Conservation (phyloP, 2,113 vertebrate species). For the Ranitomeya variabilis region DNA sequence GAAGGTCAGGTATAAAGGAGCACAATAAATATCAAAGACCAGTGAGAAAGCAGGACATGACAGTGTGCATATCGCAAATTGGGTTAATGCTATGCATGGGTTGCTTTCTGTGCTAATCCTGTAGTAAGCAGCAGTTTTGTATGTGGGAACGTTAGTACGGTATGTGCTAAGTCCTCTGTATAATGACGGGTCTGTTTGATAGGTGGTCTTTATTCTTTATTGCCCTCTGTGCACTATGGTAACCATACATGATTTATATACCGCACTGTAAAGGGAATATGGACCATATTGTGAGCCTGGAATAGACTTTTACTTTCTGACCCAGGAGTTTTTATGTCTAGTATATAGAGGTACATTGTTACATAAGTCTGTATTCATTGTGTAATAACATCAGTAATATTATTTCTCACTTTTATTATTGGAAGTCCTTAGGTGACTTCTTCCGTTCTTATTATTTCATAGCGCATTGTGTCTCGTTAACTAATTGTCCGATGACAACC, state of each 20-base stretch:
- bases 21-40: no score
- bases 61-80: neutral
- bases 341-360: neutral
- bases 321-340: neutral
- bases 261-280: neutral
- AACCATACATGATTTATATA: neutral
- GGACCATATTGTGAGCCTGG: neutral
- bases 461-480: neutral
- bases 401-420: neutral
- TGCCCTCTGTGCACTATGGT: neutral
- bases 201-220: slow-evolving; percentile 4
- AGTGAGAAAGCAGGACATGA: neutral
- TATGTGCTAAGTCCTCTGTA: neutral
- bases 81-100: slow-evolving; percentile 19
- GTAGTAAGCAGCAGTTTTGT: neutral
- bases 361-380: neutral
- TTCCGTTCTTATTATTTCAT: neutral
- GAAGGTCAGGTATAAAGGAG: no score
- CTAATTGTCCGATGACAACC: neutral
- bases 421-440: neutral
- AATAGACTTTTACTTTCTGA: neutral
- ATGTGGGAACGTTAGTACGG: neutral
- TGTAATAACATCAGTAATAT: neutral
- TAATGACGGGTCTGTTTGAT: neutral
- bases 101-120: neutral